Conservation (phyloP, 2,113 vertebrate genomes). For the Nerophis ophidion region DNA sequence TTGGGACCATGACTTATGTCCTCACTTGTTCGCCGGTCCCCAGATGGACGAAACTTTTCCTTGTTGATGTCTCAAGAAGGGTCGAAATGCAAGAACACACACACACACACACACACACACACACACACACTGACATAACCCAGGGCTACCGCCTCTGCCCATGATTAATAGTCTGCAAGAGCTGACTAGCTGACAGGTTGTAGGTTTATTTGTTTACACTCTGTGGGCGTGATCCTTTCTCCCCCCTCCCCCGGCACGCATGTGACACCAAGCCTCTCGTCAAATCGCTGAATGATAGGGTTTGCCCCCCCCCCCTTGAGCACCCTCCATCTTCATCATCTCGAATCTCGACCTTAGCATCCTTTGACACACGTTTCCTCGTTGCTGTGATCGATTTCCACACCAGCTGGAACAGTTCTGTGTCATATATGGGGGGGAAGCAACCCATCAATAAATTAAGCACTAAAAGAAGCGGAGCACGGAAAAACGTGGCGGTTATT, state of each 20-base stretch:
- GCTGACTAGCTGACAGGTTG: conserved; percentile 41
- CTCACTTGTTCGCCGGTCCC: too few species aligned
- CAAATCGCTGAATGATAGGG: conserved; percentile 31
- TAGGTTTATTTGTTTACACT: conserved; percentile 55
- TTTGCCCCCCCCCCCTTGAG: neutral
- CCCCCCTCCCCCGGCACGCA: conserved; percentile 48
- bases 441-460: neutral
- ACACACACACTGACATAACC: conserved; percentile 45
- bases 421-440: neutral
- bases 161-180: conserved; percentile 52
- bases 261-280: conserved; percentile 38
- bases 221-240: conserved; percentile 58
- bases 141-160: conserved; percentile 57
- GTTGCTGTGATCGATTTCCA: neutral
- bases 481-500: too few species aligned
- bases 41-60: too few species aligned
- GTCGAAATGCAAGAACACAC: too few species aligned
- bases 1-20: too few species aligned
- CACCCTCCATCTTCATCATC: conserved; percentile 9
- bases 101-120: conserved; percentile 17
- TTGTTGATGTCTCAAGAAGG: too few species aligned
- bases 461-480: too few species aligned
- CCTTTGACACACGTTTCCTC: conserved; percentile 2
- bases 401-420: neutral
- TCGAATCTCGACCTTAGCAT: neutral